Percentiles rank a stretch among this genome's conserved stretches.
phyloP scores from a whole-genome alignment of 2,888 invertebrate species.

The Xestia ashworthii region DNA sequence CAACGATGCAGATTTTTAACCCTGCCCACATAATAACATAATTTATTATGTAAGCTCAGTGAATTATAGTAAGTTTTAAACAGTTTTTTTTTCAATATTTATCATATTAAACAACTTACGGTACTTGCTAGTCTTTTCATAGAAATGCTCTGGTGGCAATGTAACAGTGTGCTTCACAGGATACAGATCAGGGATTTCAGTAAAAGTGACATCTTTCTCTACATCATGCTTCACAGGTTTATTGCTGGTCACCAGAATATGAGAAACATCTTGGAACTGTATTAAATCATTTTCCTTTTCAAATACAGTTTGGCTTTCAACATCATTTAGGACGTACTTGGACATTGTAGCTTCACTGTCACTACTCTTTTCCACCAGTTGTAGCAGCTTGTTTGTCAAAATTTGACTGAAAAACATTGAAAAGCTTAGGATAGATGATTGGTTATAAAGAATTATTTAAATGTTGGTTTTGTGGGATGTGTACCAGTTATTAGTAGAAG shows the following conservation, averaged over 20 bases:
- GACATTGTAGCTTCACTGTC: constrained; percentile 89
- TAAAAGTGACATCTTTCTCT: constrained; percentile 86
- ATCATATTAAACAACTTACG: constrained; percentile 90
- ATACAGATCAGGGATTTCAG: constrained; percentile 93
- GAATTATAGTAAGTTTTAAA: too few relatives aligned
- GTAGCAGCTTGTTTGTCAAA: constrained; percentile 92
- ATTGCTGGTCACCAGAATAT: constrained; percentile 92
- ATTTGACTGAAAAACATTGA: constrained; percentile 90
- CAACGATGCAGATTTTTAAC: too few relatives aligned
- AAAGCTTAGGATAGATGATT: background rate
- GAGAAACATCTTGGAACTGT: constrained; percentile 92
- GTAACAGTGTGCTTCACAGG: constrained; percentile 94
- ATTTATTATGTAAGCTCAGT: too few relatives aligned
- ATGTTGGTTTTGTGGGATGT: background rate
- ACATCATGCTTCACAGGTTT: constrained; percentile 90
- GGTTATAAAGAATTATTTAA: background rate
- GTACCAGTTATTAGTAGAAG: background rate
- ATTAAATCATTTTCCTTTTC: constrained; percentile 91
- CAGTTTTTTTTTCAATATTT: constrained; percentile 61
- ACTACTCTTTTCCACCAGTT: constrained; percentile 92
- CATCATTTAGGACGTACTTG: constrained; percentile 91
- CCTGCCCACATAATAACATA: too few relatives aligned
- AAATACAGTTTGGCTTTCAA: constrained; percentile 90
- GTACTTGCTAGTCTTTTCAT: constrained; percentile 91
- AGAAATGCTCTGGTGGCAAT: constrained; percentile 92